phyloP scores from a whole-genome alignment of 2,888 invertebrate genomes.

The Melangyna quadrimaculata region DNA sequence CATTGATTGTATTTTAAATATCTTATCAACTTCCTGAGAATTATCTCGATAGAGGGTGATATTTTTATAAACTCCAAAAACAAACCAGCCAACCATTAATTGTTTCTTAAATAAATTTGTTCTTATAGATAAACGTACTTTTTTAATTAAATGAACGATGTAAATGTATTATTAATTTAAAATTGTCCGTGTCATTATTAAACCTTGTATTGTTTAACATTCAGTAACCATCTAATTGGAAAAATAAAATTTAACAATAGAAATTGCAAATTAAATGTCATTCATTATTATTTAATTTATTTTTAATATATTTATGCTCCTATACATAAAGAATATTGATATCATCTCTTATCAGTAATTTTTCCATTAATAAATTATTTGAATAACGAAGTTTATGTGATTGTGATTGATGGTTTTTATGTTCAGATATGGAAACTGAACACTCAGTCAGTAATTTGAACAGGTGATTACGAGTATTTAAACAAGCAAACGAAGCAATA shows the following conservation, averaged over 20 bases:
- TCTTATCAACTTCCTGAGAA: conserved; percentile 4
- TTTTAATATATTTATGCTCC: background rate
- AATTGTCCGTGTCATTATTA: too few species aligned
- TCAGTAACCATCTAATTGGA: background rate
- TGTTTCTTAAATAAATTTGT: background rate
- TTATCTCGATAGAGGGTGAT: background rate
- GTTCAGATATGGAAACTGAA: too few species aligned
- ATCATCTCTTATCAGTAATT: background rate
- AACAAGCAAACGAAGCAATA: conserved; percentile 30
- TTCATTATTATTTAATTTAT: background rate
- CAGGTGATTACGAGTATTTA: conserved; percentile 49
- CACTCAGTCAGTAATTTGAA: conserved; percentile 3
- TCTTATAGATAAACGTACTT: background rate
- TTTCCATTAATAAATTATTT: background rate
- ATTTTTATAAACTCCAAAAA: background rate
- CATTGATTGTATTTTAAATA: background rate
- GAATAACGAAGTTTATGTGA: too few species aligned
- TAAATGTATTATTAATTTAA: background rate
- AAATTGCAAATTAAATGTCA: background rate
- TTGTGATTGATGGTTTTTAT: too few species aligned
- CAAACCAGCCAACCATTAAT: background rate
- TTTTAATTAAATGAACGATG: background rate
- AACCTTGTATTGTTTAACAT: background rate
- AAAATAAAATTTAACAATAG: background rate
- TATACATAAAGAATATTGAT: too few species aligned